These are phyloP conservation scores for Asarcornis scutulata DNA, from an alignment of 2,113 vertebrate species.

Conservation along the genomic window DNA sequence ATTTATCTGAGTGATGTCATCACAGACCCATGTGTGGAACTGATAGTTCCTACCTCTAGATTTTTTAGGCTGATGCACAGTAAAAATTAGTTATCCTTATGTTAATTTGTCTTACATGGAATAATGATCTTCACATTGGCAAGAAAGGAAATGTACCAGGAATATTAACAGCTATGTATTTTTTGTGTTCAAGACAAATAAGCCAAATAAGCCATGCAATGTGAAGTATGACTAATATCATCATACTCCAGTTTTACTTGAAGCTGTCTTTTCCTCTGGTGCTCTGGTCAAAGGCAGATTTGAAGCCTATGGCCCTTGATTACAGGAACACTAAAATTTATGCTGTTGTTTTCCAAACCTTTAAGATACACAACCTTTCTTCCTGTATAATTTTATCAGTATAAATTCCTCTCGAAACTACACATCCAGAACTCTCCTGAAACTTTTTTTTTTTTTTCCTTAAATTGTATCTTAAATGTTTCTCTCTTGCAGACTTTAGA, in stretches of 20 bases:
- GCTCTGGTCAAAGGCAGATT: neutral
- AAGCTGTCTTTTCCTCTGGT: neutral
- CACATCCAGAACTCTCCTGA: neutral
- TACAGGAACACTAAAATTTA: neutral
- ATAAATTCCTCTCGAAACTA: neutral
- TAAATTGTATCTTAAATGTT: neutral
- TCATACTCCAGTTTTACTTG: neutral
- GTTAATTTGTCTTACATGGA: slow-evolving; percentile 9
- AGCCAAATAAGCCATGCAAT: neutral
- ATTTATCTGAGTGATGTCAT: neutral
- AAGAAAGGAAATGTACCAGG: slow-evolving; percentile 16
- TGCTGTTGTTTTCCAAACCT: neutral
- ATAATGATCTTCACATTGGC: slow-evolving; percentile 27
- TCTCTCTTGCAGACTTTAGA: neutral
- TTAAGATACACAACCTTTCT: neutral
- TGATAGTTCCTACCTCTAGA: neutral
- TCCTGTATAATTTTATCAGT: neutral
- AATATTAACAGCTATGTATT: slow-evolving; percentile 19
- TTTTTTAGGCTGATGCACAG: neutral
- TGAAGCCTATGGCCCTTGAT: neutral
- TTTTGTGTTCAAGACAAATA: slow-evolving; percentile 36
- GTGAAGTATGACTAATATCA: neutral
- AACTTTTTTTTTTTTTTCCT: neutral
- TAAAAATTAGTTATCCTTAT: neutral
- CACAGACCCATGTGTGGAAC: neutral